Percentiles rank a stretch among this genome's conserved stretches.
Conservation (phyloP, 2,888 invertebrate species). For the Lasioglossum leucozonium region DNA sequence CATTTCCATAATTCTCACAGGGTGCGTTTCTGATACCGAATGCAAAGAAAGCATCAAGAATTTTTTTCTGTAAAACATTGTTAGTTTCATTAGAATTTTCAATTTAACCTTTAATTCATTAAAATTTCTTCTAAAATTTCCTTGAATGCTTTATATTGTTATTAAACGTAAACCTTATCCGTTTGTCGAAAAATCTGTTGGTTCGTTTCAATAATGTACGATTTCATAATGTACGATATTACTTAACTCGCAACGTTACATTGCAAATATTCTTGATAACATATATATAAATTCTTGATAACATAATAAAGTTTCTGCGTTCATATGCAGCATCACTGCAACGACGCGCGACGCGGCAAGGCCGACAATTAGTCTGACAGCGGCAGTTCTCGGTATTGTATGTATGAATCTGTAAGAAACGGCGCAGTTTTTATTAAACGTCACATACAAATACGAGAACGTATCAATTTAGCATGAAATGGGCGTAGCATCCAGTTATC, state of each 20-base stretch:
- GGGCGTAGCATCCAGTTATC: no score
- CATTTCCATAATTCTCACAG: neutral
- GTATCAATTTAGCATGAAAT: neutral
- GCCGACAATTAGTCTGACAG: constrained; percentile 53
- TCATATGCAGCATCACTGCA: neutral
- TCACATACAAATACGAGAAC: neutral
- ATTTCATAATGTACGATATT: neutral
- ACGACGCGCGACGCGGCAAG: neutral
- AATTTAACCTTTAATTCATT: neutral
- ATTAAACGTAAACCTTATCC: neutral
- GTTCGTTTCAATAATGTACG: no score
- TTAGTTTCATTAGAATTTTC: neutral
- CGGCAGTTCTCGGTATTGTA: constrained; percentile 55
- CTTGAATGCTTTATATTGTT: no score
- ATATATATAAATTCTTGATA: neutral
- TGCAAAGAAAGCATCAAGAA: neutral
- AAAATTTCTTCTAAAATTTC: no score
- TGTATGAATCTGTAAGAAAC: constrained; percentile 66
- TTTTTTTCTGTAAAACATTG: neutral
- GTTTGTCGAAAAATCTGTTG: neutral
- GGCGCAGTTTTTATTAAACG: neutral
- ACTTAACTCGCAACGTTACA: neutral
- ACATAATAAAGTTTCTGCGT: neutral
- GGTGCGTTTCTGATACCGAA: neutral
- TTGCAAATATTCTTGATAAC: neutral